phyloP scores from a whole-genome alignment of 1,140 invertebrate species.

The Lepeophtheirus salmonis region DNA sequence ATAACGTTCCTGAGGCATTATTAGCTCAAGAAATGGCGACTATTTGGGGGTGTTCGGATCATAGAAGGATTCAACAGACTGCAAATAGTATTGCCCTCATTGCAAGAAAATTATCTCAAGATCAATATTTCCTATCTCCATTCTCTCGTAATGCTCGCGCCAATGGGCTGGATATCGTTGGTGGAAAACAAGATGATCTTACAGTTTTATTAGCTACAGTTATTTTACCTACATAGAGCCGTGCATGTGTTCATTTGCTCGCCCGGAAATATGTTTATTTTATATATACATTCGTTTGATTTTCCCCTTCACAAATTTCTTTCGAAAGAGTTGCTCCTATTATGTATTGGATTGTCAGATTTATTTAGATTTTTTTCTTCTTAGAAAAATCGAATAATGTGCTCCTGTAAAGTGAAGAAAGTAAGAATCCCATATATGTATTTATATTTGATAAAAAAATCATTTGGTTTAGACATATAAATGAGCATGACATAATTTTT shows the following conservation, averaged over 20 bases:
- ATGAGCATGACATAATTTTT: too few species aligned
- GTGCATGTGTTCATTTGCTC: too few species aligned
- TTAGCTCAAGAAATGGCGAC: constrained; percentile 52
- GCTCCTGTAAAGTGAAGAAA: too few species aligned
- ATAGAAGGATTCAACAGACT: constrained; percentile 56
- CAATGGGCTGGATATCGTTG: constrained; percentile 64
- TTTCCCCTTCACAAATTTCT: too few species aligned
- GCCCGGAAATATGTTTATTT: too few species aligned
- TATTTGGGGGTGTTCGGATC: constrained; percentile 45
- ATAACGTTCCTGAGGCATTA: constrained; percentile 80
- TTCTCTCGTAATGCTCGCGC: constrained; percentile 76
- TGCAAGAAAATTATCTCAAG: constrained; percentile 75
- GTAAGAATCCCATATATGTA: background rate
- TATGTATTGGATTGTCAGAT: background rate
- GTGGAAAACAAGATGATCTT: constrained; percentile 95
- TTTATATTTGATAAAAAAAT: background rate
- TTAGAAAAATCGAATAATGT: too few species aligned
- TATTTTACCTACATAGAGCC: constrained; percentile 11
- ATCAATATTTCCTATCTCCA: constrained; percentile 81
- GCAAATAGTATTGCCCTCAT: constrained; percentile 86
- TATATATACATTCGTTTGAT: too few species aligned
- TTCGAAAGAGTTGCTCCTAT: too few species aligned
- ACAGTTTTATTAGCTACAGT: constrained; percentile 82
- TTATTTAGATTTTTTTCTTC: too few species aligned
- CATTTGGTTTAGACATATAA: too few species aligned